Conservation (phyloP, 2,797 vertebrate genomes). For the Miichthys miiuy region DNA sequence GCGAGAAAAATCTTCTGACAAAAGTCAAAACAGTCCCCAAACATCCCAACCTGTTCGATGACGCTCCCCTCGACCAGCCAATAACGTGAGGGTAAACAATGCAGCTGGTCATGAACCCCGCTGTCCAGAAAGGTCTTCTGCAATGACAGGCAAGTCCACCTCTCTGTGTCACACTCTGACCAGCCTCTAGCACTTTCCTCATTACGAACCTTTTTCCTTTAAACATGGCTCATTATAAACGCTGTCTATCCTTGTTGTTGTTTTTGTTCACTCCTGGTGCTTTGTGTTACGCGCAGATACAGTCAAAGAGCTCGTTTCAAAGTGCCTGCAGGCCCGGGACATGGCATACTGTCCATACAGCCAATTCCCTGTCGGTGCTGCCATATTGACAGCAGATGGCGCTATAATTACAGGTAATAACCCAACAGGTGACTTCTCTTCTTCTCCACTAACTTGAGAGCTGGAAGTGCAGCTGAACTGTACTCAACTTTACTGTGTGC, state of each 20-base stretch:
- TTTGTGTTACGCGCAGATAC: conserved; percentile 48
- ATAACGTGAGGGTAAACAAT: conserved; percentile 41
- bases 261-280: background rate
- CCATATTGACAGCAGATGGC: conserved; percentile 82
- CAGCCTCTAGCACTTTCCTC: background rate
- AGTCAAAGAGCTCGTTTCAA: conserved; percentile 79
- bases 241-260: no score
- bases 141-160: conserved; percentile 69
- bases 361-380: conserved; percentile 83
- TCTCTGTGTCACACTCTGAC: background rate
- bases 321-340: conserved; percentile 82
- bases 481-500: no score
- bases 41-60: background rate
- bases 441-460: no score
- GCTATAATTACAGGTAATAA: conserved; percentile 86
- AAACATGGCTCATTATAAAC: background rate
- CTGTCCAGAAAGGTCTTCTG: background rate
- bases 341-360: conserved; percentile 86
- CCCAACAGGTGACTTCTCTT: background rate
- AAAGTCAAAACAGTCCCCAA: background rate
- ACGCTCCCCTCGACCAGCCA: conserved; percentile 36
- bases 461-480: no score
- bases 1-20: conserved; percentile 24
- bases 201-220: background rate
- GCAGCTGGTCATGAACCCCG: no score